These are phyloP conservation scores for Propithecus deckenii DNA, from an alignment of 2,797 vertebrate species.

Conservation along the genomic window DNA sequence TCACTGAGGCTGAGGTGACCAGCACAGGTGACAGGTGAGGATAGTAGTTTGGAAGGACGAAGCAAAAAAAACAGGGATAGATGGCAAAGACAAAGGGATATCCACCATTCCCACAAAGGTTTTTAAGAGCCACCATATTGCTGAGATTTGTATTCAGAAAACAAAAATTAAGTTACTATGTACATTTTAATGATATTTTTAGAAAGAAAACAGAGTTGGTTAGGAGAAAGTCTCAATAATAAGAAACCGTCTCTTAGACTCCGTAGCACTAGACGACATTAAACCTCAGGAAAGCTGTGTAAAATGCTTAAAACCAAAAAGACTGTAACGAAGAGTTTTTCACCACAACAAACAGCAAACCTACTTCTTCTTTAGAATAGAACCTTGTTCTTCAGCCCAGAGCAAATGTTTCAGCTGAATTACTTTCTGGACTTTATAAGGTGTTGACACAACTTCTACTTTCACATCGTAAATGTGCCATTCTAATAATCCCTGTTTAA, in stretches of 20 bases:
- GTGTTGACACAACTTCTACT: constrained; percentile 78
- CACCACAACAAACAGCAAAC: not conserved
- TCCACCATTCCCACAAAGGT: rapidly evolving
- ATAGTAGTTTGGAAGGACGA: not conserved
- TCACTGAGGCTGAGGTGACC: not conserved
- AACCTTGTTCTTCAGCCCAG: constrained; percentile 62
- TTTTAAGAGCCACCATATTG: not conserved
- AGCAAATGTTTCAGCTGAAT: constrained; percentile 75
- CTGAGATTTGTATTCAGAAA: not conserved
- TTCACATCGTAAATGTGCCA: constrained; percentile 77
- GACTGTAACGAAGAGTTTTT: not conserved
- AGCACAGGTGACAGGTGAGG: not conserved
- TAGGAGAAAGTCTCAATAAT: not conserved
- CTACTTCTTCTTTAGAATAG: constrained; percentile 30
- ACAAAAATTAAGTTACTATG: not conserved
- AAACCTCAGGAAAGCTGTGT: not conserved
- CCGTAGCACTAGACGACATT: not conserved
- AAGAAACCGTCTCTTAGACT: not conserved
- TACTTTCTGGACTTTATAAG: constrained; percentile 78
- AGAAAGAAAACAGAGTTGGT: not conserved
- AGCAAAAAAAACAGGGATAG: not conserved
- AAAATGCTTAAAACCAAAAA: constrained; percentile 2
- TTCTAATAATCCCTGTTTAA: constrained; percentile 82
- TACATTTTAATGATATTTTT: not conserved
- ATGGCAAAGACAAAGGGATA: not conserved